Base-by-base conservation (phyloP, 2,888 invertebrate species). In the Malacosoma neustria region DNA sequence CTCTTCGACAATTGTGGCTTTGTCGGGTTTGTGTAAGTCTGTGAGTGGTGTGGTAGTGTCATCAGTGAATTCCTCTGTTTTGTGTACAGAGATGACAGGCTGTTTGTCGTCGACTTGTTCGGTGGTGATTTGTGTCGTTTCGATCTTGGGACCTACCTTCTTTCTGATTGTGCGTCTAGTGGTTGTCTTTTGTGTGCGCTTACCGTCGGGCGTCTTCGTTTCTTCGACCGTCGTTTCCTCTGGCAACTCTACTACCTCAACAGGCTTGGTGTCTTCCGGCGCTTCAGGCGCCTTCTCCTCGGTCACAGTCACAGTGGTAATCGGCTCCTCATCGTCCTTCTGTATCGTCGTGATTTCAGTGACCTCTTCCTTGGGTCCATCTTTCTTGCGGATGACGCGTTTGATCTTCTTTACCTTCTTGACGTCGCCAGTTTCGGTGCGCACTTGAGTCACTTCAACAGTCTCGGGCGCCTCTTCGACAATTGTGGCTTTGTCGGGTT, bases 41-140 rank as follows among this genome's bases (percentile, higher is more conserved):
- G 40, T 2, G 37, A 46, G 31, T 4, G 43, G 36, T 32, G 30
- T 31, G 41, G 48, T 2, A 2, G 34, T 36, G 30, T 43, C 53
- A 14, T 56, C 48, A 53, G 51, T 45, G 39, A 67, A 46, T 43
- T 67, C 47, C 37, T 70, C 71, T 47, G 69, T 49, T 29, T 66
- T 61, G 33, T 68, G 53, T 46, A 79, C 67, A 2, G 72, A 45
- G 39, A 71, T 58, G 57, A 49, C 47, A n/a, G 48, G 46, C 41
- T 35, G 46, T 38, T 59, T 42, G 30, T 52, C 45, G 5, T 72
- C 62, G 41, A 67, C 66, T 42, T 72, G 69, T 37, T 59, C 45
- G n/a, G 42, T 45, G 3, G 37, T 42, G 30, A 4, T 47, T 57
- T 44, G 39, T 51, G 43, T 62, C 51, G 44, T 62, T 62, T 32